Base-by-base conservation (phyloP, 1,140 invertebrate genomes). In the Drosophila parabipectinata region DNA sequence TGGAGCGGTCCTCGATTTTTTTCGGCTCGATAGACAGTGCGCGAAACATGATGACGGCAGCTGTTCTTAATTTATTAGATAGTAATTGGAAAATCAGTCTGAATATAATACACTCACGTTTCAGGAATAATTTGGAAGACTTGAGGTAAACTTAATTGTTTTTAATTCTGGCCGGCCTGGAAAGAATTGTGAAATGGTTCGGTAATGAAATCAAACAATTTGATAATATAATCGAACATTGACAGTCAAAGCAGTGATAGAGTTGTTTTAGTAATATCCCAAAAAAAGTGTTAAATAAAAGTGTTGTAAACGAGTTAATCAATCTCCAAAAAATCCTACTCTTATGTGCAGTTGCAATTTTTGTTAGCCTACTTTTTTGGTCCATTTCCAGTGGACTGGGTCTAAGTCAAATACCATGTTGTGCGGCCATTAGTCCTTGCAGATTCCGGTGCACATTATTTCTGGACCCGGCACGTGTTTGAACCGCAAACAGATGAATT, bases 401-500 rank as follows among this genome's bases (percentile, higher is more conserved):
- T 63, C 66, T 71, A 69, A 71, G 67, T 69, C 67, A 71, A 71
- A 71, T 57, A 69, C 64, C 67, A 45, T 71, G 67, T 57, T 71
- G 52, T 56, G 26, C 52, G 52, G 62, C 77, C 82, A 87, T 87
- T 75, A 85, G 73, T 81, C 82, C 57, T 52, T 28, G 82, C 77
- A 77, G 74, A 82, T 81, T 58, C 78, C 60, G 64, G 55, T 30
- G 64, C 69, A 78, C 83, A 87, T 87, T 80, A 85, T 85, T 84
- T 81, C 81, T 81, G 60, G 81, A 61, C 52, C 64, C 53, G 75
- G 79, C 67, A 83, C 76, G 79, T 83, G 72, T 83, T 88, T 88
- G 62, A 79, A 88, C 83, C 83, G 59, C 84, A 88, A 89, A 77
- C 83, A 83, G 79, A 88, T 88, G 79, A 88, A 88, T 87, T 88